Conservation (phyloP, 2,797 vertebrate species). For the Enteromius trimaculatus region DNA sequence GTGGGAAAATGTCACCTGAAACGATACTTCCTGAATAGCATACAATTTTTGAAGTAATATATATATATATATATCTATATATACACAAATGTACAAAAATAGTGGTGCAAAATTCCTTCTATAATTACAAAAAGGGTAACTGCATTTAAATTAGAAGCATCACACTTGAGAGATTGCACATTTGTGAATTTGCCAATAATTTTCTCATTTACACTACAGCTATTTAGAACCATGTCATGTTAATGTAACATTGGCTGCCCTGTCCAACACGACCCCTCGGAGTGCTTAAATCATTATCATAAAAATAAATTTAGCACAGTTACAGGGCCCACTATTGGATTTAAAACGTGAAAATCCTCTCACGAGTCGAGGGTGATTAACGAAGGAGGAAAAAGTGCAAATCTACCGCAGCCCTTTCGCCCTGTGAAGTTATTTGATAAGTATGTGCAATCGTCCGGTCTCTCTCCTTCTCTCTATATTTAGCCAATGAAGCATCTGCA, state of each 20-base stretch:
- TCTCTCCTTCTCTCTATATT: slow-evolving; percentile 81
- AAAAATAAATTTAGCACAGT: slow-evolving; percentile 14
- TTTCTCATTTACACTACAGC: slow-evolving; percentile 30
- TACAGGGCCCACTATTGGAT: background rate
- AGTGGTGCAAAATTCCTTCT: background rate
- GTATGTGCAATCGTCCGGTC: slow-evolving; percentile 51
- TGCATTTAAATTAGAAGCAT: background rate
- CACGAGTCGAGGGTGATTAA: slow-evolving; percentile 52
- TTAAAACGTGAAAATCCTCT: slow-evolving; percentile 48
- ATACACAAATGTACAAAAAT: background rate
- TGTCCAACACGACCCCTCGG: background rate
- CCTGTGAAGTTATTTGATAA: slow-evolving; percentile 71
- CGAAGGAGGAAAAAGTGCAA: slow-evolving; percentile 39
- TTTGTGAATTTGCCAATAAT: slow-evolving; percentile 8
- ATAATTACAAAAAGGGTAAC: background rate
- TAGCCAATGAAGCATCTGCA: slow-evolving; percentile 87
- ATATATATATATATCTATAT: background rate
- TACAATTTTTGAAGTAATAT: background rate
- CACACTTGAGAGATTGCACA: background rate
- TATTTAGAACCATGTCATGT: slow-evolving; percentile 14
- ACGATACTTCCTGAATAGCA: background rate
- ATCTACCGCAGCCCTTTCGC: slow-evolving; percentile 63
- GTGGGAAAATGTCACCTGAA: background rate
- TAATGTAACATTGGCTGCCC: background rate
- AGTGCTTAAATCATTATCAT: slow-evolving; percentile 26